Evolutionary conservation across 2,888 invertebrate genomes (phyloP), one percentile per base, ranked within the genome.

Genomic region (Cephus nigrinus): DNA sequence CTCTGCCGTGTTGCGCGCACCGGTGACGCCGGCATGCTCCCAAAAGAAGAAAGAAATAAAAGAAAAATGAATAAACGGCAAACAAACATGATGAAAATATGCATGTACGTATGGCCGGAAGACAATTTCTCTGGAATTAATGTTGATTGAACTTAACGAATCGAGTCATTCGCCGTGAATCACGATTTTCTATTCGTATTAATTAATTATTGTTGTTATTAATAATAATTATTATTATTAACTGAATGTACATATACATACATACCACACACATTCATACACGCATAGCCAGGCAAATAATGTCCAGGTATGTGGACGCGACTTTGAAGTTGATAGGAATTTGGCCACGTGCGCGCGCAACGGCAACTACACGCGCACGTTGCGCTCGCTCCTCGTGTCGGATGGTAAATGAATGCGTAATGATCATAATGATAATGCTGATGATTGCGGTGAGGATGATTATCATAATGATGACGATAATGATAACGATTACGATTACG

Each of bases 171-270:
- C 87, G 85, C 87, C 87, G 86, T 89, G 85, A 90, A 88, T 87
- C 86, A 90, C 88, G 89, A 91, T 91, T 91, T 91, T 90, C 86
- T 91, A 91, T 90, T 89, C 87, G 88, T 91, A 91, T 88, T 89
- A 89, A 88, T 89, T 89, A 87, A 89, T 89, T 89, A 90, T 90
- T 90, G 89, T 91, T 91, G 91, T 91, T 91, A 89, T 91, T 91
- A 90, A 88, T 90, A 90, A 90, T 91, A 88, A 90, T 90, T 73
- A 88, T 88, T 88, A 91, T 90, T 91, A 90, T 89, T 89, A 90
- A 90, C 88, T 91, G 86, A 90, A 91, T 91, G 91, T 91, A 91
- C 88, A 91, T 91, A 91, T 88, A 89, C 88, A 87, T 85, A 86
- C 87, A 88, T 87, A 88, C 87, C 85, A 89, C 85, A 86, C 77